Conservation (phyloP, 2,113 vertebrate species). For the Noctilio leporinus region DNA sequence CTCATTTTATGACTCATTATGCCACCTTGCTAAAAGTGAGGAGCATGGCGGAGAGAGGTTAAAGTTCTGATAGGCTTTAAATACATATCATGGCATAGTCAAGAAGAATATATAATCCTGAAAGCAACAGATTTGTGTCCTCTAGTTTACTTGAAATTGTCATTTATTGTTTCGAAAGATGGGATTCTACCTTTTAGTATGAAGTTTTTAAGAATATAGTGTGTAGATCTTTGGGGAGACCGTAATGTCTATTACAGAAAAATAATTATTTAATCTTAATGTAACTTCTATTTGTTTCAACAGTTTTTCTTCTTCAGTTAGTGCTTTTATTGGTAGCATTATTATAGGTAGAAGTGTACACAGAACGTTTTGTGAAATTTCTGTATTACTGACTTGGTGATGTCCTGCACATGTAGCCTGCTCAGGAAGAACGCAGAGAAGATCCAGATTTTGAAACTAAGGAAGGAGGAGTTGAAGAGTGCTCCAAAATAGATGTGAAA, state of each 20-base stretch:
- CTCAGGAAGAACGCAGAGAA: conserved; percentile 86
- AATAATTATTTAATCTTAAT: conserved; percentile 27
- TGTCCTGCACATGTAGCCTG: conserved; percentile 75
- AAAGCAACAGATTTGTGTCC: not conserved
- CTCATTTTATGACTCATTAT: not conserved
- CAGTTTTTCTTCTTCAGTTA: not conserved
- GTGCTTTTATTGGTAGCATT: not conserved
- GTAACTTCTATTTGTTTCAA: not conserved
- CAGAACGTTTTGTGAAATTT: not conserved
- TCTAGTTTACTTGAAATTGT: not conserved
- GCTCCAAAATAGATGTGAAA: conserved; percentile 68
- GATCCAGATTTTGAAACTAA: conserved; percentile 77
- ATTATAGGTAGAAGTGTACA: not conserved
- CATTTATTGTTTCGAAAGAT: not conserved
- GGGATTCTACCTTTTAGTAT: not conserved
- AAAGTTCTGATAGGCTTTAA: conserved; percentile 14
- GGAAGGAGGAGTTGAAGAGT: conserved; percentile 76
- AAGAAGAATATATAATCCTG: not conserved
- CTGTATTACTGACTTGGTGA: conserved; percentile 19
- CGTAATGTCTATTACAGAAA: conserved; percentile 21
- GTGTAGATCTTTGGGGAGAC: not conserved
- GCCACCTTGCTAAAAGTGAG: not conserved
- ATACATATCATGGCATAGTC: not conserved
- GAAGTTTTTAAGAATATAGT: conserved; percentile 13
- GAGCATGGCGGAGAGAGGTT: not conserved